A percentile compares a stretch with the other conserved stretches of the same genome.
phyloP scores from a whole-genome alignment of 2,113 vertebrate genomes.

The Chamaea fasciata region DNA sequence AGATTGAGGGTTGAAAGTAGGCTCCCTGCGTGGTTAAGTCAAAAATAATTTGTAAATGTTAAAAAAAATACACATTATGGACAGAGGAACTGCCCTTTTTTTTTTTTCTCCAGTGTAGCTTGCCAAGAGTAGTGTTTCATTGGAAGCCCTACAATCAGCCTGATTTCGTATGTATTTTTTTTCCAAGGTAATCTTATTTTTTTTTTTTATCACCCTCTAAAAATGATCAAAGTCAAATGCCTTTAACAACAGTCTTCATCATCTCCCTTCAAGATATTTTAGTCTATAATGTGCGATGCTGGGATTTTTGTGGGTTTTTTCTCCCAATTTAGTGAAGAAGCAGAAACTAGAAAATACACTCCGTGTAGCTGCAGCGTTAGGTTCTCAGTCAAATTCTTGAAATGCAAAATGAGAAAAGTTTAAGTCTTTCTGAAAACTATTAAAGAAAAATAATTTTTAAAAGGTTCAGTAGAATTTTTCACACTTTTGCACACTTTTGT shows the following conservation, averaged over 20 bases:
- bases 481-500: not conserved
- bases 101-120: not conserved
- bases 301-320: accelerated
- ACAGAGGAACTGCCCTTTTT: not conserved
- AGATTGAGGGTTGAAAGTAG: conserved; percentile 75
- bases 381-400: not conserved
- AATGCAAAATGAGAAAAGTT: not conserved
- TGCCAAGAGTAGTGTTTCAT: conserved; percentile 19
- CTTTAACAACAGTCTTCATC: not conserved
- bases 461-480: not conserved
- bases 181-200: not conserved
- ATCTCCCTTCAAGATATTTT: not conserved
- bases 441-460: not conserved
- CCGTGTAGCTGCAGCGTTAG: not conserved
- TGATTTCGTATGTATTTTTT: conserved; percentile 11
- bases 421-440: not conserved
- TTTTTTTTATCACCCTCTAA: not conserved
- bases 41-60: conserved; percentile 75
- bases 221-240: not conserved
- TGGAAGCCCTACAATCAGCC: not conserved
- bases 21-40: conserved; percentile 73
- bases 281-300: not conserved
- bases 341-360: not conserved
- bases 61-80: conserved; percentile 33
- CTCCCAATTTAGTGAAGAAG: not conserved